A percentile compares a stretch with the other conserved stretches of the same genome.
These are phyloP conservation scores for Sanderia malayensis DNA, from an alignment of 30 jellyfish, hydroid and myxozoan genomes.

Conservation along the genomic window DNA sequence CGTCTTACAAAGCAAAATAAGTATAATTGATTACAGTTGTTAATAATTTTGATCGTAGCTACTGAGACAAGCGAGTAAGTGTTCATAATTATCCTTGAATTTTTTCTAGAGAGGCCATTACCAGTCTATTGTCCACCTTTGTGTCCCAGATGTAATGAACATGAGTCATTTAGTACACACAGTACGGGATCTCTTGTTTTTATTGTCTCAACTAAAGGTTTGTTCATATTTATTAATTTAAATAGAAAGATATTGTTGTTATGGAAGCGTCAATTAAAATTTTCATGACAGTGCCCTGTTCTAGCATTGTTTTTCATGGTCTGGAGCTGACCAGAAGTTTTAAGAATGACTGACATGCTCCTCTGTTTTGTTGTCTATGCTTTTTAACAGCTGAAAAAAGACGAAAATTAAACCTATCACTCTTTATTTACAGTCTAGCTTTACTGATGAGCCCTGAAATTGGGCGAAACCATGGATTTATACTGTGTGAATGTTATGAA, in stretches of 20 bases:
- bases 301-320: neutral
- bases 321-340: neutral
- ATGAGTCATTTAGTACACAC: neutral
- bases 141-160: conserved; percentile 22
- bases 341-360: neutral
- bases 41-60: neutral
- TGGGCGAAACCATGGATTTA: neutral
- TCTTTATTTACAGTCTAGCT: neutral
- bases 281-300: neutral
- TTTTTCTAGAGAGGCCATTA: conserved; percentile 14
- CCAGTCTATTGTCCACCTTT: conserved; percentile 15
- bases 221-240: conserved; percentile 1
- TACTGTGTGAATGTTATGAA: neutral
- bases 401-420: neutral
- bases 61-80: neutral
- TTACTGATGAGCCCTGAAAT: neutral
- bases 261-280: neutral
- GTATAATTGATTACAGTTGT: neutral
- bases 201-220: conserved; percentile 7
- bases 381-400: neutral
- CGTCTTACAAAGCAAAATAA: neutral
- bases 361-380: neutral
- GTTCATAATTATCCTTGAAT: neutral
- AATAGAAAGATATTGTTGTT: neutral
- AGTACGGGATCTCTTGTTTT: neutral